Evolutionary conservation across 2,797 vertebrate genomes (phyloP).

Genomic region (Sphenodon punctatus): DNA sequence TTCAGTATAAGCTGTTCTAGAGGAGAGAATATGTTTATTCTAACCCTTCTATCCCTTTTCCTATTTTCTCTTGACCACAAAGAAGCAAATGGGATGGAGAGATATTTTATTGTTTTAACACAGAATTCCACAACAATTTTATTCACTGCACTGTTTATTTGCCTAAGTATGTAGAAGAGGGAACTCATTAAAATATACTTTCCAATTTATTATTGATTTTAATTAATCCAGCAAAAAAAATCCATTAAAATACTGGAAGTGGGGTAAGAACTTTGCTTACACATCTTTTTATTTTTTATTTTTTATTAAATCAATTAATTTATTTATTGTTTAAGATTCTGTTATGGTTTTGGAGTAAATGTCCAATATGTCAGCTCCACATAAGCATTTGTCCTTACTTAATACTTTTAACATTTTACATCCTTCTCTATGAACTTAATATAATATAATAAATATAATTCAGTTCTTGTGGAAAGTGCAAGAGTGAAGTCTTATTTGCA

Average conservation of each 20-base stretch:
- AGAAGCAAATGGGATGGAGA: background rate
- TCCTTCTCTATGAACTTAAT: background rate
- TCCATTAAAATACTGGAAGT: background rate
- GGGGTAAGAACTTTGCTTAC: background rate
- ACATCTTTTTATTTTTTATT: background rate
- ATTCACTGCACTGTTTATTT: constrained; percentile 7
- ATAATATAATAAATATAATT: too few species aligned
- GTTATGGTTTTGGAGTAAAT: background rate
- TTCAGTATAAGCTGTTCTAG: background rate
- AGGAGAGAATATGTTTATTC: background rate
- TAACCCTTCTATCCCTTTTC: background rate
- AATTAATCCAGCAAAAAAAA: background rate
- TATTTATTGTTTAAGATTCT: too few species aligned
- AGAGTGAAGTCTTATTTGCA: background rate
- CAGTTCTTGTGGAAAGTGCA: background rate
- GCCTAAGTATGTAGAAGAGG: background rate
- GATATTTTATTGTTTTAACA: constrained; percentile 10
- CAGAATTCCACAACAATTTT: constrained; percentile 22
- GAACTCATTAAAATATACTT: constrained; percentile 13
- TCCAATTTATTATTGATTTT: background rate
- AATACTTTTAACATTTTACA: background rate
- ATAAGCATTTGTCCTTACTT: background rate
- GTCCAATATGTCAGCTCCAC: background rate
- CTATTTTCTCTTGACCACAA: background rate
- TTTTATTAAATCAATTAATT: too few species aligned